Conservation (phyloP, 2,888 invertebrate genomes). For the Baronia brevicornis region DNA sequence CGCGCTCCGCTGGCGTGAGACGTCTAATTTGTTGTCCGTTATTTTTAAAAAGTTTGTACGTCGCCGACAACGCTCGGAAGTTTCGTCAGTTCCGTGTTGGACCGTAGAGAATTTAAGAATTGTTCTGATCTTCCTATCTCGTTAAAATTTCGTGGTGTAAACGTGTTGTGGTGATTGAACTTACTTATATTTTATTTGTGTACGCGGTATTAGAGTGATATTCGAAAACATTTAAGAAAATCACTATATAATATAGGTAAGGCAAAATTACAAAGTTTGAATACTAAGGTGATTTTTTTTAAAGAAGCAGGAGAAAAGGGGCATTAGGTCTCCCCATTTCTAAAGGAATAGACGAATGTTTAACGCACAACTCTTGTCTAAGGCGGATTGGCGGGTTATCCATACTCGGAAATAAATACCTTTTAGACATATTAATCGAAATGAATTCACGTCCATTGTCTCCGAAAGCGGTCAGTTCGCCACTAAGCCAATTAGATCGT, state of each 20-base stretch:
- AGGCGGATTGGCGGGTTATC: too few species aligned
- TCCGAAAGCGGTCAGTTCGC: too few species aligned
- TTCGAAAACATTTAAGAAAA: constrained; percentile 3
- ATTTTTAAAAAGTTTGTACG: constrained; percentile 25
- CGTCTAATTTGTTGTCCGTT: constrained; percentile 32
- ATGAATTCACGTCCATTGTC: too few species aligned
- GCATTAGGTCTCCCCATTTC: too few species aligned
- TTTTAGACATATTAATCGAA: too few species aligned
- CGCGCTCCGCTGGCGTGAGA: constrained; percentile 45
- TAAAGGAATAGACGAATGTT: too few species aligned
- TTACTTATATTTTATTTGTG: constrained; percentile 3
- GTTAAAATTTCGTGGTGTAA: constrained; percentile 13
- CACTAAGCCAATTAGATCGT: too few species aligned
- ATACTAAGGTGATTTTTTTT: too few species aligned
- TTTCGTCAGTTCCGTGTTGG: constrained; percentile 17
- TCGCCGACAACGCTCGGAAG: constrained; percentile 20
- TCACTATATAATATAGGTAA: neutral
- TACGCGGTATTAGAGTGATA: constrained; percentile 6
- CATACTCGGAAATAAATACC: too few species aligned
- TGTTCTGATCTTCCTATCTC: constrained; percentile 17
- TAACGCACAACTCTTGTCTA: too few species aligned
- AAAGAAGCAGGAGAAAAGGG: too few species aligned
- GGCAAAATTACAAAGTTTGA: too few species aligned
- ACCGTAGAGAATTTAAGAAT: constrained; percentile 16
- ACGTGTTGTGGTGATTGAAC: constrained; percentile 12